These are phyloP conservation scores for Luehdorfia chinensis DNA, from an alignment of 1,140 invertebrate species.

Conservation along the genomic window DNA sequence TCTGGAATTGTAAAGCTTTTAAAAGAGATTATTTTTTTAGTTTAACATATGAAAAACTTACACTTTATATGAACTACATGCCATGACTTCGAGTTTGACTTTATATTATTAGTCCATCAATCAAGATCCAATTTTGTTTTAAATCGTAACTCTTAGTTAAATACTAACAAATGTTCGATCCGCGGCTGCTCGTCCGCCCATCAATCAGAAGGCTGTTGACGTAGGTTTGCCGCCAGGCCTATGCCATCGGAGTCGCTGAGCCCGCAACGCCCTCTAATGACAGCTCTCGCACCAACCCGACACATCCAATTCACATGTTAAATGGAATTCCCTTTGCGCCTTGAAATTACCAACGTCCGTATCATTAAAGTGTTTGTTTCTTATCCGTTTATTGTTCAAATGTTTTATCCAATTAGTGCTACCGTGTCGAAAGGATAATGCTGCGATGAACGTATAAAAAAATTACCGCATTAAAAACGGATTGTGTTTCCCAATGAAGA, in stretches of 20 bases:
- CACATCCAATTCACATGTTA: slow-evolving; percentile 74
- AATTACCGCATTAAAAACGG: slow-evolving; percentile 65
- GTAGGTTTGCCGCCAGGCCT: slow-evolving; percentile 25
- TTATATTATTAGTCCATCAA: slow-evolving; percentile 74
- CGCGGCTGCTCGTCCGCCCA: slow-evolving; percentile 43
- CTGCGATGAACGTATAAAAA: slow-evolving; percentile 65
- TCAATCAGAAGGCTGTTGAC: slow-evolving; percentile 60
- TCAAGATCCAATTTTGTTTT: slow-evolving; percentile 71
- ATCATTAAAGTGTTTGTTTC: slow-evolving; percentile 75
- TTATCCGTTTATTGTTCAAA: slow-evolving; percentile 64
- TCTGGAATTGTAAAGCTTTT: too few species aligned
- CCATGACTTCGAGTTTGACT: slow-evolving; percentile 57
- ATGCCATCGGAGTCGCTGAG: slow-evolving; percentile 1
- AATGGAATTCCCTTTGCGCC: slow-evolving; percentile 72
- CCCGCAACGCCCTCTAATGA: slow-evolving; percentile 47
- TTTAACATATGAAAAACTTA: too few species aligned
- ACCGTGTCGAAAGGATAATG: slow-evolving; percentile 77
- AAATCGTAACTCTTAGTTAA: slow-evolving; percentile 70
- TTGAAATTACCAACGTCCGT: slow-evolving; percentile 62
- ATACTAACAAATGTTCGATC: slow-evolving; percentile 62
- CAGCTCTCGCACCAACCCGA: slow-evolving; percentile 54
- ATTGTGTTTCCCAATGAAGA: slow-evolving; percentile 36
- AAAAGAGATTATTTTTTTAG: too few species aligned
- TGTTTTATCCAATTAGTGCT: slow-evolving; percentile 75
- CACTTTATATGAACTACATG: too few species aligned